phyloP scores from a whole-genome alignment of 2,113 vertebrate species.

The Poecile atricapillus region DNA sequence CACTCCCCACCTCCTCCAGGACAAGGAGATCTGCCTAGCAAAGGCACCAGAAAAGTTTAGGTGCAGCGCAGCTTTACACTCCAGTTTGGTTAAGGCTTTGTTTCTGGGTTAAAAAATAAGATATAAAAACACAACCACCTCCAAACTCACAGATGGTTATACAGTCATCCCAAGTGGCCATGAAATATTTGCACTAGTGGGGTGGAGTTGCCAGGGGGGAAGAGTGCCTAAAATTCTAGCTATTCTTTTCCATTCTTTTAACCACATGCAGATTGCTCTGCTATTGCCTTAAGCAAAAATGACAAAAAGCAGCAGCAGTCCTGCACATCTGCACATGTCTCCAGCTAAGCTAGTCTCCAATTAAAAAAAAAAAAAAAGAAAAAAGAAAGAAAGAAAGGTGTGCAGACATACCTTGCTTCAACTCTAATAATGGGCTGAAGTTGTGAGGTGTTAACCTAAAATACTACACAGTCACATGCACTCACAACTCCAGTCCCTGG shows the following conservation, averaged over 20 bases:
- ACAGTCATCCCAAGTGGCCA: background rate
- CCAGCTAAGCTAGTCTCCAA: background rate
- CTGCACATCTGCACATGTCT: background rate
- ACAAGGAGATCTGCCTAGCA: background rate
- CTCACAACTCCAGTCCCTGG: background rate
- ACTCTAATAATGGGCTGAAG: background rate
- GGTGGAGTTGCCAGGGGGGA: background rate
- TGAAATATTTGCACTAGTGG: background rate
- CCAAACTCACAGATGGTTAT: background rate
- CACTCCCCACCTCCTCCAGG: background rate
- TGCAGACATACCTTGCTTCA: background rate
- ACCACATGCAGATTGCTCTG: background rate
- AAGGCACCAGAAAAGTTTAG: background rate
- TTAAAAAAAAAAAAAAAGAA: background rate
- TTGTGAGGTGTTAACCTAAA: background rate
- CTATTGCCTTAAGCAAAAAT: background rate
- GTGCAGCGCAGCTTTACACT: background rate
- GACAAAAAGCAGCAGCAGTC: background rate
- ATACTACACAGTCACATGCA: background rate
- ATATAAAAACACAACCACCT: background rate
- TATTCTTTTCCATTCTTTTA: constrained; percentile 21
- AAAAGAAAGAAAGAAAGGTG: background rate
- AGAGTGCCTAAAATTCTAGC: background rate
- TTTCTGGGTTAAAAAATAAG: background rate
- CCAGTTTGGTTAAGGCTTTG: background rate